A percentile compares a stretch with the other conserved stretches of the same genome.
phyloP scores from a whole-genome alignment of 2,113 vertebrate genomes.

The Oxyura jamaicensis region DNA sequence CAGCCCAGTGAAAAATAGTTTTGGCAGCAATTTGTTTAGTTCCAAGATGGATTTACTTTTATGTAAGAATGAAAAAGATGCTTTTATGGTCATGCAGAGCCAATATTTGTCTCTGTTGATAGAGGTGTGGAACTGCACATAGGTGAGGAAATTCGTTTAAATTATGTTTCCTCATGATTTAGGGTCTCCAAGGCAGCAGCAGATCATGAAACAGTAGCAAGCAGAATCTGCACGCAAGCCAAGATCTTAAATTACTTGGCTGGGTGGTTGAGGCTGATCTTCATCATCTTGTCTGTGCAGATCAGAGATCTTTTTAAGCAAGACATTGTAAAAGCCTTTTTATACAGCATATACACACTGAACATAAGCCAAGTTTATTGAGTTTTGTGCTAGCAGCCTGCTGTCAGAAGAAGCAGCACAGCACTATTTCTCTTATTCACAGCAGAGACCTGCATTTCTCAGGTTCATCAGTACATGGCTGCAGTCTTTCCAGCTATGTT shows the following conservation, averaged over 20 bases:
- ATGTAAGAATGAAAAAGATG: neutral
- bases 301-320: neutral
- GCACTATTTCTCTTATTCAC: neutral
- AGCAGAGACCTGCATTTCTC: neutral
- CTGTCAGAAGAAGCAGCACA: neutral
- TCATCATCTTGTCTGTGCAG: neutral
- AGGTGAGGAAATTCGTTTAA: neutral
- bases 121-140: neutral
- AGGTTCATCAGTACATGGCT: fast-evolving
- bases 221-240: neutral
- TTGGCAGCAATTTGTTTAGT: neutral
- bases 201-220: neutral
- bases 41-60: neutral
- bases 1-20: neutral
- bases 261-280: neutral
- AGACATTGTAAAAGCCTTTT: neutral
- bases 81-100: neutral
- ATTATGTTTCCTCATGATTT: neutral
- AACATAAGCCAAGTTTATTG: neutral
- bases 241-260: neutral
- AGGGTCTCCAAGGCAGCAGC: neutral
- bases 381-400: neutral
- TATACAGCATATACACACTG: neutral
- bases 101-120: neutral
- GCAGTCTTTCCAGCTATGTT: neutral